Base-by-base conservation (phyloP, 1,140 invertebrate species). In the Globodera rostochiensis region DNA sequence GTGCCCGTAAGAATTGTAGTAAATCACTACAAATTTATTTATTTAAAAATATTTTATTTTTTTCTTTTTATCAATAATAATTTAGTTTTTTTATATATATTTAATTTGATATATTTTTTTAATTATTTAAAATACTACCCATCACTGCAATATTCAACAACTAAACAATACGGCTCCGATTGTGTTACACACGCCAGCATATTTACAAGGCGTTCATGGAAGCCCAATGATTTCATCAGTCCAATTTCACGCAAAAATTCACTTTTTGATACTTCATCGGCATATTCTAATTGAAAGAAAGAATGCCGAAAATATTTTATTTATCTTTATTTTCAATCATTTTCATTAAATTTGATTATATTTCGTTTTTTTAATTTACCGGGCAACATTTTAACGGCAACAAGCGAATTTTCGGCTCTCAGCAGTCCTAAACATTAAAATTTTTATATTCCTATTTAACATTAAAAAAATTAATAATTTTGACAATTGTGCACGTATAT, bases 121-220 rank as follows among this genome's bases (percentile, higher is more conserved):
- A 21, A 67, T 67, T 67, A 36, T 13, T n/a, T 11, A 8, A 69
- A 69, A 4, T 77, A 9, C 5, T 15, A 78, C 77, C 91, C 91
- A 81, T 90, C 81, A 9, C 86, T 80, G 83, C 91, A 85, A 82
- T 91, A 91, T 84, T 92, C 91, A 6, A 92, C 91, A 75, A 92
- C 82, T 25, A 92, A 85, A 85, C 91, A 91, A 64, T 90, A 86
- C 7, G 91, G 91, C 47, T 91, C 89, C 7, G 86, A 82, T 4
- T 90, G 84, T 19, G 91, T 91, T 70, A 91, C 90, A 83, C 91
- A 92, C 19, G 91, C 91, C 36, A 92, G 83, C 90, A 92, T 91
- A 82, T 90, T 91, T 15, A 92, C 91, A 25, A 92, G 85, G 80
- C 91, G 87, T 50, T 83, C 86, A 84, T 92, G 91, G 81, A 89